A percentile compares a stretch with the other conserved stretches of the same genome.
Evolutionary conservation across 53 echinoderm and acorn worm species (phyloP).

Genomic region (Paelopatides confundens): DNA sequence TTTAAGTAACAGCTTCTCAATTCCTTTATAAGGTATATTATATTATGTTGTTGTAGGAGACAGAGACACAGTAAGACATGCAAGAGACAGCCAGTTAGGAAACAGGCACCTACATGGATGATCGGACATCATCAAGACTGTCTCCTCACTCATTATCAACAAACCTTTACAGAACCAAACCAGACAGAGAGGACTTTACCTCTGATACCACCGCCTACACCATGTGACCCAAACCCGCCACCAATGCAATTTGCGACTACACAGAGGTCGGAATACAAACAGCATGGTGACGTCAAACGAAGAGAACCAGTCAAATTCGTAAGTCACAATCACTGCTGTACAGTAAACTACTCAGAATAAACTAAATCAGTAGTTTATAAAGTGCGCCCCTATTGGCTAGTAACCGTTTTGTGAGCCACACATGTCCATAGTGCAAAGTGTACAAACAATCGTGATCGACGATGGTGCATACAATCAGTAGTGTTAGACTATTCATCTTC

Average conservation of each 20-base stretch:
- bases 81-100: constrained; percentile 53
- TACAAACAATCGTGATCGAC: too few relatives aligned
- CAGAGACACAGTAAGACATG: constrained; percentile 84
- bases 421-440: too few relatives aligned
- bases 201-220: constrained; percentile 87
- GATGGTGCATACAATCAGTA: too few relatives aligned
- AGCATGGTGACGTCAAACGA: constrained; percentile 59
- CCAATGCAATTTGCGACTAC: constrained; percentile 87
- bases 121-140: constrained; percentile 62
- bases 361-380: too few relatives aligned
- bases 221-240: constrained; percentile 89
- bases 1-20: too few relatives aligned
- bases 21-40: too few relatives aligned
- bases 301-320: constrained; percentile 76
- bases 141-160: constrained; percentile 77
- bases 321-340: too few relatives aligned
- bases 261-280: constrained; percentile 80
- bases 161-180: constrained; percentile 68
- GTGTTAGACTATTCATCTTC: too few relatives aligned
- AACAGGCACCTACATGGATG: constrained; percentile 19
- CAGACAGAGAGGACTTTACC: constrained; percentile 66
- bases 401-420: too few relatives aligned
- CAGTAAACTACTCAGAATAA: too few relatives aligned
- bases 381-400: too few relatives aligned
- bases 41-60: constrained; percentile 34